phyloP scores from a whole-genome alignment of 2,888 invertebrate genomes.

The Lycocerus yunnanus region DNA sequence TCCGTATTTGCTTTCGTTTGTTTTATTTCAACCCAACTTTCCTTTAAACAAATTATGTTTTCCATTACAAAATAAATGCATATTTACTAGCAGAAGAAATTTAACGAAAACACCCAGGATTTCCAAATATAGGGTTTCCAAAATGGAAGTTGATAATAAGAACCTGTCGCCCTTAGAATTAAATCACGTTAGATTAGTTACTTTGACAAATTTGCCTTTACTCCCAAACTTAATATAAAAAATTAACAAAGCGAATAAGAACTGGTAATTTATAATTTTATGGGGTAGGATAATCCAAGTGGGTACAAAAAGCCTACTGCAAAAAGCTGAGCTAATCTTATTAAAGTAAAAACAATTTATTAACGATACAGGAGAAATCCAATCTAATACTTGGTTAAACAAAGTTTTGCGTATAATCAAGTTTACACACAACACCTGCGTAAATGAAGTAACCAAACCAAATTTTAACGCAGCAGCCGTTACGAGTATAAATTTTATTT shows the following conservation, averaged over 20 bases:
- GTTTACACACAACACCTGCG: slow-evolving; percentile 10
- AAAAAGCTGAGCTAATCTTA: background rate
- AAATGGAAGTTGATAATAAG: background rate
- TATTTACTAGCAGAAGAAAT: background rate
- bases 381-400: slow-evolving; percentile 3
- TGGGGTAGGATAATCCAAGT: background rate
- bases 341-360: background rate
- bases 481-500: slow-evolving; percentile 25
- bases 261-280: background rate
- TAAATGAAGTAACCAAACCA: slow-evolving; percentile 6
- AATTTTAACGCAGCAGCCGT: slow-evolving; percentile 12
- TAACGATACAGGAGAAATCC: background rate
- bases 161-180: background rate
- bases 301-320: background rate
- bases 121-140: background rate
- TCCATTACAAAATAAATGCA: background rate
- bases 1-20: background rate
- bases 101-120: too few species aligned
- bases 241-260: background rate
- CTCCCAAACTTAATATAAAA: background rate
- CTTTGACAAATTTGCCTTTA: background rate
- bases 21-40: background rate
- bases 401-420: slow-evolving; percentile 1
- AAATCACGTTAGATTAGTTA: background rate
- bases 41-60: background rate